A percentile compares a stretch with the other conserved stretches of the same genome.
Evolutionary conservation across 2,888 invertebrate genomes (phyloP).

Genomic region (Melanargia galathea): DNA sequence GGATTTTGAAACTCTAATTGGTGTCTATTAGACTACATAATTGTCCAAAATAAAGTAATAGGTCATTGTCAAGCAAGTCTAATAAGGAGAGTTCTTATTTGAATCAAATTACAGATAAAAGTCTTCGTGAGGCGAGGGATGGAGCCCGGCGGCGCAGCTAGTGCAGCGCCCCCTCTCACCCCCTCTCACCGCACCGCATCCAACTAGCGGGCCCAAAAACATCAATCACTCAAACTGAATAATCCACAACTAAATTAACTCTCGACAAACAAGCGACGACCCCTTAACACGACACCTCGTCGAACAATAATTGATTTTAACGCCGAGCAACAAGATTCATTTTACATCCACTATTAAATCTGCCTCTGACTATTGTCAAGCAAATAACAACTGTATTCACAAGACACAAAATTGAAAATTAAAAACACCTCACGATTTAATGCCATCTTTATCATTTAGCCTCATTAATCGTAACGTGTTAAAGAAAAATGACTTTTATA

Average conservation of each 20-base stretch:
- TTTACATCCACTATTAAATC: slow-evolving; percentile 31
- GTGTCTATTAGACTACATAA: no score
- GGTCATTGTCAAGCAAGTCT: no score
- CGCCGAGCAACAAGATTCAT: slow-evolving; percentile 36
- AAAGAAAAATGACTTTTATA: slow-evolving; percentile 47
- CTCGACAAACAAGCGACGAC: slow-evolving; percentile 61
- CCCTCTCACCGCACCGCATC: not conserved
- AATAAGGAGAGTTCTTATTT: no score
- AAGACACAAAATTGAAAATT: slow-evolving; percentile 22
- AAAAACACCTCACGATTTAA: slow-evolving; percentile 50
- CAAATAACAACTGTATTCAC: slow-evolving; percentile 25
- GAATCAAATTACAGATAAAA: no score
- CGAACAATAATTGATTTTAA: slow-evolving; percentile 48
- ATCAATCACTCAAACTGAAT: slow-evolving; percentile 78
- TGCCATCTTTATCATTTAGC: slow-evolving; percentile 51
- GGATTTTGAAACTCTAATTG: no score
- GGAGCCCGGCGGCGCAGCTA: not conserved
- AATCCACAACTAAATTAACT: slow-evolving; percentile 80
- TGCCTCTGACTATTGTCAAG: slow-evolving; percentile 10
- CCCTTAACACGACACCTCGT: slow-evolving; percentile 52
- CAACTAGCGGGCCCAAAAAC: slow-evolving; percentile 60
- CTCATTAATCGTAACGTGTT: not conserved
- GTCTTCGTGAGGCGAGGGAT: not conserved
- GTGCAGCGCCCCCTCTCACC: not conserved
- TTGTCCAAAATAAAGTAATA: no score